Evolutionary conservation across 2,113 vertebrate genomes (phyloP).

Genomic region (Percopsis transmontana): DNA sequence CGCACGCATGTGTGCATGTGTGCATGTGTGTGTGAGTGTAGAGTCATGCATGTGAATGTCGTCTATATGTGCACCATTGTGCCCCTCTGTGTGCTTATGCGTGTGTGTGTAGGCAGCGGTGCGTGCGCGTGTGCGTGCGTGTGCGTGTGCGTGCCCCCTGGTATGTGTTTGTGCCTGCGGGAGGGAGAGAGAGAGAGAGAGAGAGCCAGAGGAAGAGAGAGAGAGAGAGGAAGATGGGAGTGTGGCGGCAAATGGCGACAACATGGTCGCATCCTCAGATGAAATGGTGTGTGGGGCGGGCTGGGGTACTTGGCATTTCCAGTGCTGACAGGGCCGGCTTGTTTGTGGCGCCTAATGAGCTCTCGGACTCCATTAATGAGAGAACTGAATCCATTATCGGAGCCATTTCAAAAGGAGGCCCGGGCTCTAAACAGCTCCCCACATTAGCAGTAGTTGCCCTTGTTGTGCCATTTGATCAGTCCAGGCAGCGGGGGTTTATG

Average conservation of each 20-base stretch:
- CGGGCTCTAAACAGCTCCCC: conserved; percentile 93
- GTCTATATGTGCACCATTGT: not conserved
- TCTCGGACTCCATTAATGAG: conserved; percentile 99
- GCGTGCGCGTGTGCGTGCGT: not conserved
- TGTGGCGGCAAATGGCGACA: conserved; percentile 94
- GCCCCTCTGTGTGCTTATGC: not conserved
- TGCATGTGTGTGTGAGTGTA: conserved; percentile 9
- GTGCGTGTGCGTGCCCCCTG: conserved; percentile 34
- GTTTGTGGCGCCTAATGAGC: conserved; percentile 99
- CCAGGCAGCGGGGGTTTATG: conserved; percentile 86
- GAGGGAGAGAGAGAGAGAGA: conserved; percentile 83
- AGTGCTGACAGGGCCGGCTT: conserved; percentile 91
- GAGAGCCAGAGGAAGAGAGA: conserved; percentile 81
- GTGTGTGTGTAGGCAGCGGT: not conserved
- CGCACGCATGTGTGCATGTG: conserved; percentile 22
- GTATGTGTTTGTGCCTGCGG: conserved; percentile 72
- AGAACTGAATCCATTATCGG: conserved; percentile 99
- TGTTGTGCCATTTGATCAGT: conserved; percentile 98
- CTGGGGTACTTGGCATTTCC: conserved; percentile 99
- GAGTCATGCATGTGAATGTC: no score
- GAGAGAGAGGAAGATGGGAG: conserved; percentile 84
- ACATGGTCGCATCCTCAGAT: conserved; percentile 94
- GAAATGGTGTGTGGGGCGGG: conserved; percentile 85
- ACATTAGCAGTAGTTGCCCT: conserved; percentile 95
- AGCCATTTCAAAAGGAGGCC: conserved; percentile 99